phyloP scores from a whole-genome alignment of 1,140 invertebrate species.

The Ceratina australensis region DNA sequence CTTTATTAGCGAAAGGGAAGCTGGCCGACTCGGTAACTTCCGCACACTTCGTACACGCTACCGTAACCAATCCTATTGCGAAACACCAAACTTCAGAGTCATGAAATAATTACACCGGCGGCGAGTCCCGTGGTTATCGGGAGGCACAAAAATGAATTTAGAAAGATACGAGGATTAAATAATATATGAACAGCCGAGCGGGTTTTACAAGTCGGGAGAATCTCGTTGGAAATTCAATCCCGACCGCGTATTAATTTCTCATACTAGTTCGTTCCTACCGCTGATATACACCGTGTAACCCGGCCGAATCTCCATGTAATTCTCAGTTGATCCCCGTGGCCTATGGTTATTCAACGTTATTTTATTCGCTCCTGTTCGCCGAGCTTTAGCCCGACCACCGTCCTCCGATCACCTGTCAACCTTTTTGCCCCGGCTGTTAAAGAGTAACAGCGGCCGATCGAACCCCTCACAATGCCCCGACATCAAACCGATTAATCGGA shows the following conservation, averaged over 20 bases:
- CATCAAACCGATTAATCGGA: background rate
- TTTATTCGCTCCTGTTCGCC: background rate
- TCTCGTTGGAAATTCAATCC: conserved; percentile 34
- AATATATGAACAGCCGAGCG: background rate
- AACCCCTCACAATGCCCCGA: background rate
- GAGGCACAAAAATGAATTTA: background rate
- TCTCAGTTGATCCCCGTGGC: conserved; percentile 20
- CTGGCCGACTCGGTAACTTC: background rate
- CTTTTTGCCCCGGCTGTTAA: background rate
- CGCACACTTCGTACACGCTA: background rate
- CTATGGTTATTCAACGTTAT: conserved; percentile 22
- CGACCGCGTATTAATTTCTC: conserved; percentile 35
- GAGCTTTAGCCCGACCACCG: background rate
- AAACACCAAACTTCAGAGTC: background rate
- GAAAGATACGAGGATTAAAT: too few relatives aligned
- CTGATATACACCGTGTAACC: conserved; percentile 2
- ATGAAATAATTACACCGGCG: background rate
- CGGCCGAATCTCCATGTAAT: conserved; percentile 21
- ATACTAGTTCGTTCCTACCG: background rate
- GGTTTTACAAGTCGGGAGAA: background rate
- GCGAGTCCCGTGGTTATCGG: background rate
- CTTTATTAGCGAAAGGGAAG: conserved; percentile 20
- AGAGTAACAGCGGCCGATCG: background rate
- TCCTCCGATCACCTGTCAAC: background rate
- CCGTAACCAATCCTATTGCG: background rate